A percentile compares a stretch with the other conserved stretches of the same genome.
These are phyloP conservation scores for Acridotheres tristis DNA, from an alignment of 2,797 vertebrate genomes.

Conservation along the genomic window DNA sequence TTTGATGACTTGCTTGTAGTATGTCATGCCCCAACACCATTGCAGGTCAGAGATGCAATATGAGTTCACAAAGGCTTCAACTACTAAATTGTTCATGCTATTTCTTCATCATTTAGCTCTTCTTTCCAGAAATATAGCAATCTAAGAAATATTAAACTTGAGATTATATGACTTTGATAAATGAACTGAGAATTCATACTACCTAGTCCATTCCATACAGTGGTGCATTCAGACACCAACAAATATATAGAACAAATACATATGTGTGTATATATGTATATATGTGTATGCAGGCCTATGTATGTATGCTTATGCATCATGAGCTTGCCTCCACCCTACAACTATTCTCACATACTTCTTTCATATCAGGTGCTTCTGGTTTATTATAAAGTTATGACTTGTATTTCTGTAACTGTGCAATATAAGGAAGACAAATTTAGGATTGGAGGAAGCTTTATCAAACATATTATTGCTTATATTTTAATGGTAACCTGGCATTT, in stretches of 20 bases:
- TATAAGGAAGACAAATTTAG: background rate
- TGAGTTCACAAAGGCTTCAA: background rate
- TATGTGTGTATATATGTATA: rapidly evolving
- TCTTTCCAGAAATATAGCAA: background rate
- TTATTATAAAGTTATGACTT: background rate
- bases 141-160: background rate
- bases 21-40: background rate
- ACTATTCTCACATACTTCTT: background rate
- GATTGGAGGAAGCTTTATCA: background rate
- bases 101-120: background rate
- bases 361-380: background rate
- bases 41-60: background rate
- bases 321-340: background rate
- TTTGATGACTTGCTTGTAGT: background rate
- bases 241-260: background rate
- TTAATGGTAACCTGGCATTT: background rate
- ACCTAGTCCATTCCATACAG: background rate
- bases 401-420: background rate
- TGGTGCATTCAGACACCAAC: background rate
- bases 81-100: background rate
- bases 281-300: rapidly evolving
- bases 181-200: background rate
- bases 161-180: background rate
- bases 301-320: background rate
- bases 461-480: background rate